These are phyloP conservation scores for Trachelipus rathkii DNA, from an alignment of 1,140 invertebrate genomes.

Conservation along the genomic window DNA sequence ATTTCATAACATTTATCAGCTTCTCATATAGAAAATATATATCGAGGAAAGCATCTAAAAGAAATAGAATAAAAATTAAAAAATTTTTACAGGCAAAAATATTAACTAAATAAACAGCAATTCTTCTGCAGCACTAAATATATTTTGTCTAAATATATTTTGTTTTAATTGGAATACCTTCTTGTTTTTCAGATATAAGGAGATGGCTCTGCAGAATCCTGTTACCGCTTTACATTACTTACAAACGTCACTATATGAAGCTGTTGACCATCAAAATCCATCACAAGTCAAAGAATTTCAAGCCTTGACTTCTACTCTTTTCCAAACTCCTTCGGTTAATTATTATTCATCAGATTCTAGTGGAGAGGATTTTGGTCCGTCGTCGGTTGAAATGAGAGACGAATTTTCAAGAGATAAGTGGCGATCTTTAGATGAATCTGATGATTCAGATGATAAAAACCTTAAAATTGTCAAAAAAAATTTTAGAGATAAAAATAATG, in stretches of 20 bases:
- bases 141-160: too few relatives aligned
- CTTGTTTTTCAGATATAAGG: slow-evolving; percentile 60
- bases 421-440: not conserved
- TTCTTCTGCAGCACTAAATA: too few relatives aligned
- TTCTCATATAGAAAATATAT: too few relatives aligned
- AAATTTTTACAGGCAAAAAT: too few relatives aligned
- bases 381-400: not conserved
- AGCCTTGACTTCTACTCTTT: slow-evolving; percentile 22
- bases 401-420: not conserved
- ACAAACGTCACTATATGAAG: slow-evolving; percentile 66
- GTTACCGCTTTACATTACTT: slow-evolving; percentile 69
- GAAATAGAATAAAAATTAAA: too few relatives aligned
- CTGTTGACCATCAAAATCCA: slow-evolving; percentile 68
- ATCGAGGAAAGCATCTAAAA: too few relatives aligned
- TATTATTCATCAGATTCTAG: not conserved
- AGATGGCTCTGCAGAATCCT: slow-evolving; percentile 63
- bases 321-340: slow-evolving; percentile 35
- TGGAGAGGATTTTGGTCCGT: not conserved
- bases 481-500: not conserved
- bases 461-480: not conserved
- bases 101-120: too few relatives aligned
- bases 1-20: too few relatives aligned
- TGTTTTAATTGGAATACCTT: not conserved
- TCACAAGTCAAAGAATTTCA: slow-evolving; percentile 56
- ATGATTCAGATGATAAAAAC: not conserved